phyloP scores from a whole-genome alignment of 2,113 vertebrate species.

The Eidolon helvum region DNA sequence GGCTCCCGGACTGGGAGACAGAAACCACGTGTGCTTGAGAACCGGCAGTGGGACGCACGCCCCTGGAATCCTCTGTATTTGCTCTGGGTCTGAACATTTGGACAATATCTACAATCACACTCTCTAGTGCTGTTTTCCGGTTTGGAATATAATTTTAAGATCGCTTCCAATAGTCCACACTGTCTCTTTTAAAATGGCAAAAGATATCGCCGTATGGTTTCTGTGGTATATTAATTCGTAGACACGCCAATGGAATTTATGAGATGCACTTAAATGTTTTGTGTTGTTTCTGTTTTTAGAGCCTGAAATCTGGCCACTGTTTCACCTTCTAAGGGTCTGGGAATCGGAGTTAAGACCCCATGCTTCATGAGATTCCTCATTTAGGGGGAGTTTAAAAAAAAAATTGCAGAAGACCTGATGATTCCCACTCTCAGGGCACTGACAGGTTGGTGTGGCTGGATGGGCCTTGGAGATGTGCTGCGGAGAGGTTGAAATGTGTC shows the following conservation, averaged over 20 bases:
- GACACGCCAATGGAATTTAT: background rate
- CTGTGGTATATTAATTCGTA: background rate
- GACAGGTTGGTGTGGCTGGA: background rate
- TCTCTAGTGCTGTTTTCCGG: background rate
- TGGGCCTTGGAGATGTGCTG: background rate
- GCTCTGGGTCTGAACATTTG: background rate
- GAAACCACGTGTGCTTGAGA: background rate
- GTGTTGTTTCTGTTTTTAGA: background rate
- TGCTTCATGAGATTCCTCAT: background rate
- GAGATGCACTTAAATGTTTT: background rate
- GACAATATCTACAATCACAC: background rate
- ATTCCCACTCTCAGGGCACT: background rate
- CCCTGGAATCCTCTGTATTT: background rate
- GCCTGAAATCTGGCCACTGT: background rate
- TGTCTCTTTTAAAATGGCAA: conserved; percentile 37
- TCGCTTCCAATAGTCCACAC: background rate
- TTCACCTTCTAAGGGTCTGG: background rate
- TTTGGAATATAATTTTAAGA: conserved; percentile 27
- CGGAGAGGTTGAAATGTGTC: background rate
- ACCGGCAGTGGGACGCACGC: background rate
- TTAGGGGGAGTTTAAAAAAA: background rate
- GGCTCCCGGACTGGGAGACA: background rate
- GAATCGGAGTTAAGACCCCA: background rate
- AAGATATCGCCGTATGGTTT: background rate
- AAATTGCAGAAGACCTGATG: background rate